Percentiles rank a stretch among this genome's conserved stretches.
Evolutionary conservation across 2,113 vertebrate species (phyloP).

Genomic region (Lagenorhynchus albirostris): DNA sequence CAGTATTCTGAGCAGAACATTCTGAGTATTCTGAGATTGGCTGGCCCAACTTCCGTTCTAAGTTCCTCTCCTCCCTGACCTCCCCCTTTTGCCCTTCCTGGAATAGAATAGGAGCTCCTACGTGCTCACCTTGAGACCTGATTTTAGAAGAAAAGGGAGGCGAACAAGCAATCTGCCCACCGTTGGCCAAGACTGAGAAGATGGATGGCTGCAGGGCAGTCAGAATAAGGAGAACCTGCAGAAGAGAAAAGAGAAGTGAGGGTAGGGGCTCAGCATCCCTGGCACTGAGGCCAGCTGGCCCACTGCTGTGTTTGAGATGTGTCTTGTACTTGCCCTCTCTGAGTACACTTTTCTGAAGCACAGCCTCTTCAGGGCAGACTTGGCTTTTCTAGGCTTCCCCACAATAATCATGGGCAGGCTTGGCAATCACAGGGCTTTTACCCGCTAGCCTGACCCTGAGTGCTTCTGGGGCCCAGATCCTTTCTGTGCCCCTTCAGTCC

Average conservation of each 20-base stretch:
- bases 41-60: not conserved
- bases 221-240: conserved; percentile 80
- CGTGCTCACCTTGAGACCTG: conserved; percentile 80
- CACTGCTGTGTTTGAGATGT: not conserved
- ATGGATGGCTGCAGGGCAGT: conserved; percentile 82
- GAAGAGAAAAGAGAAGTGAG: not conserved
- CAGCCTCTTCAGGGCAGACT: not conserved
- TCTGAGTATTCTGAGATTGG: not conserved
- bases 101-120: not conserved
- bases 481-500: not conserved
- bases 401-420: not conserved
- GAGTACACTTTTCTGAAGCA: not conserved
- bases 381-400: not conserved
- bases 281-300: not conserved
- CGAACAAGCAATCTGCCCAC: conserved; percentile 80
- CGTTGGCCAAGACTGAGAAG: conserved; percentile 82
- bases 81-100: not conserved
- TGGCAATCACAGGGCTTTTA: not conserved
- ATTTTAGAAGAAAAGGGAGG: conserved; percentile 83
- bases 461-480: not conserved
- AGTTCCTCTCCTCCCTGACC: not conserved
- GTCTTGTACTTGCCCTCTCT: not conserved
- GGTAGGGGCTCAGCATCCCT: not conserved
- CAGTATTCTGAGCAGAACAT: not conserved
- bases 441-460: not conserved